phyloP scores from a whole-genome alignment of 2,797 vertebrate species.

The Vespertilio murinus region DNA sequence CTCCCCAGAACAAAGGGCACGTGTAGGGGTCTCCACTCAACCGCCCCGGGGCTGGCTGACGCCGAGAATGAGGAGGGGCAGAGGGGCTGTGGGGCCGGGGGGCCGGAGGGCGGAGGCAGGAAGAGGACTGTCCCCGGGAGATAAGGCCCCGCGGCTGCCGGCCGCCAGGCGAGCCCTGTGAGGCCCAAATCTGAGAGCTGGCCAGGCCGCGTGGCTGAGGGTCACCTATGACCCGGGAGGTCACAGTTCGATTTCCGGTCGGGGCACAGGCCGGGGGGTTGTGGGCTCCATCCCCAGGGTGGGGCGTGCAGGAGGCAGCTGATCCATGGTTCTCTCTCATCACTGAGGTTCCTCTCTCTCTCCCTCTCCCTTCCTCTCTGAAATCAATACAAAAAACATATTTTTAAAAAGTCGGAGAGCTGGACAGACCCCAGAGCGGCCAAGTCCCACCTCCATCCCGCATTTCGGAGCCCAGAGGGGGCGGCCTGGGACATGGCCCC shows the following conservation, averaged over 20 bases:
- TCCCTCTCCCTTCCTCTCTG: no score
- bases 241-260: no score
- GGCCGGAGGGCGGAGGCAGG: not conserved
- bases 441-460: not conserved
- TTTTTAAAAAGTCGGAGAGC: not conserved
- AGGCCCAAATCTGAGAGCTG: conserved; percentile 20
- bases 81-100: not conserved
- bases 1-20: not conserved
- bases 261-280: rapidly evolving
- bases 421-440: not conserved
- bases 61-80: not conserved
- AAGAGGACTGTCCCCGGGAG: conserved; percentile 57
- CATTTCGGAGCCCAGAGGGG: not conserved
- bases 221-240: no score
- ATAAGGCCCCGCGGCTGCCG: conserved; percentile 45
- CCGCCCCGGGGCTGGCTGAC: not conserved
- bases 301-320: no score
- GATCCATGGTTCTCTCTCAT: no score
- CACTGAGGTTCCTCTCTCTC: no score
- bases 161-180: not conserved
- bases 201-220: not conserved
- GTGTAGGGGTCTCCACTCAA: not conserved
- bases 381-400: no score
- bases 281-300: no score
- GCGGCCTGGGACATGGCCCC: not conserved